Evolutionary conservation across 2,113 vertebrate genomes (phyloP), one percentile per base, ranked within the genome.

Genomic region (Tupaia chinensis): DNA sequence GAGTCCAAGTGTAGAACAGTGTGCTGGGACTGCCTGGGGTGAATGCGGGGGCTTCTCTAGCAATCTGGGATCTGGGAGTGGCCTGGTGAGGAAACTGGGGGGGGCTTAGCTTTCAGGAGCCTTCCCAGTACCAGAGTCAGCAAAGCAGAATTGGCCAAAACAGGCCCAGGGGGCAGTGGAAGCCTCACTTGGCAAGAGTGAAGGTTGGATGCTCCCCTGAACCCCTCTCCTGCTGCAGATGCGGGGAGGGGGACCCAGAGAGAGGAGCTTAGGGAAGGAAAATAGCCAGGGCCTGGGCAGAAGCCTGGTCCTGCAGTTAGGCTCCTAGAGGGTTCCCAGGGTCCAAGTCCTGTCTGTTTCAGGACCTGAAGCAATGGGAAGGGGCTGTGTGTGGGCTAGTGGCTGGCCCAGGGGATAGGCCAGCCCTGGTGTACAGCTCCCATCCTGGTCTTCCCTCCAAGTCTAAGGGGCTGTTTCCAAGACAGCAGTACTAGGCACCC

Each of bases 221-320:
- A 23, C 5, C 4, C 5, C 54, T 8, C 44, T 2, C 11, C 70
- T 20, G 11, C 32, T n/a, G 44, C 34, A 11, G 63, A 8, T 3
- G 44, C 0, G 0, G 27, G 34, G 56, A 2, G 0, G 0, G 8
- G 60, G 17, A 44, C 22, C 10, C 7, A 44, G 54, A 3, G 9
- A 34, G 29, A 20, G 27, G 8, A 16, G 23, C n/a, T 53, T 17
- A 53, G 23, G 54, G 29, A 60, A 10, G 32, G 27, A 56, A 44
- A 44, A 44, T 56, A 68, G 65, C 69, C 17, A 1, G 34, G 22
- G 54, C 25, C 60, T 27, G n/a, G n/a, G 11, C 11, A 56, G 65
- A 79, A 82, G 76, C 61, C 76, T 76, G 25, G 9, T 63, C 27
- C 13, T 27, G 29, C 32, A 53, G 9, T 27, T n/a, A 66, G 73